Evolutionary conservation across 1,140 invertebrate genomes (phyloP).

Genomic region (Drosophila kanapiae): DNA sequence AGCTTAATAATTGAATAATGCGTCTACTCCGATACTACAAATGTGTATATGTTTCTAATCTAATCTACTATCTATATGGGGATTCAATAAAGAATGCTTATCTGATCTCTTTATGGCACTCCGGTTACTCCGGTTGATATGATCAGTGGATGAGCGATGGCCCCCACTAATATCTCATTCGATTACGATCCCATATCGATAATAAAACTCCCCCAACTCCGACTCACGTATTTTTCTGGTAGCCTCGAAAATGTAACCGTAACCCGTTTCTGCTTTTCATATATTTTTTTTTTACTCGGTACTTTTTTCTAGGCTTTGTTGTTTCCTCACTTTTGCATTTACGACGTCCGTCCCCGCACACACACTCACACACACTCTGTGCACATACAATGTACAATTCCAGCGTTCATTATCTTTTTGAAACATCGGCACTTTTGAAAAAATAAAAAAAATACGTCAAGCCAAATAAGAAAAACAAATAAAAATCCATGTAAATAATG

Average conservation of each 20-base stretch:
- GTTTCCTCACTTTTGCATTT: slow-evolving; percentile 49
- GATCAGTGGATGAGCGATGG: slow-evolving; percentile 41
- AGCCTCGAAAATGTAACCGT: slow-evolving; percentile 46
- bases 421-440: slow-evolving; percentile 83
- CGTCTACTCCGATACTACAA: neutral
- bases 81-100: slow-evolving; percentile 32
- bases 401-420: slow-evolving; percentile 80
- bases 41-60: slow-evolving; percentile 11
- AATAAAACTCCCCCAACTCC: slow-evolving; percentile 21
- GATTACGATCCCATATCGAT: slow-evolving; percentile 36
- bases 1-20: slow-evolving; percentile 41
- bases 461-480: slow-evolving; percentile 84
- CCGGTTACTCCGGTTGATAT: slow-evolving; percentile 22
- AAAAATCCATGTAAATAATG: slow-evolving; percentile 84
- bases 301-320: slow-evolving; percentile 50
- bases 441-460: slow-evolving; percentile 65
- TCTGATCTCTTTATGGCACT: slow-evolving; percentile 45
- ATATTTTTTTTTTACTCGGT: slow-evolving; percentile 14
- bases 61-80: slow-evolving; percentile 31
- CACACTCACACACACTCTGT: slow-evolving; percentile 14
- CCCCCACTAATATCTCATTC: slow-evolving; percentile 38
- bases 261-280: slow-evolving; percentile 41
- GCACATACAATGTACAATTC: slow-evolving; percentile 60
- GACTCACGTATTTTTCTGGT: slow-evolving; percentile 44
- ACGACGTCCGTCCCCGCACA: slow-evolving; percentile 18